Base-by-base conservation (phyloP, 2,797 vertebrate species). In the Catostomus latipinnis region DNA sequence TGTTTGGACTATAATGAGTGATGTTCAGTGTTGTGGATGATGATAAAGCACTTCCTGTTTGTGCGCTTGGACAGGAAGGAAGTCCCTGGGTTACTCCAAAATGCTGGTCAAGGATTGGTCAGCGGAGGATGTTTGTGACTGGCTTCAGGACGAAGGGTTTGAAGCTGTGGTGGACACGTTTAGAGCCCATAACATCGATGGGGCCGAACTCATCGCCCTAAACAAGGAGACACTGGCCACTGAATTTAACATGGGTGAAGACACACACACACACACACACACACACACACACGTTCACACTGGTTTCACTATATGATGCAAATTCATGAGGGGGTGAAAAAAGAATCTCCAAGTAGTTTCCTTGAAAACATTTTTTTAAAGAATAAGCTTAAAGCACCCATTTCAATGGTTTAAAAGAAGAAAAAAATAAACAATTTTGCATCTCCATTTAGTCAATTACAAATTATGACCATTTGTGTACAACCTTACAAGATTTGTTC, bases 221-320 rank as follows among this genome's bases (percentile, higher is more conserved):
- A 95, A 90, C 81, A 96, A 93, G 85, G 95, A 96, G 77, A 94
- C 90, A 2, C 88, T 95, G 79, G 70, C 82, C 45, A 84, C 87
- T n/a, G 95, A 96, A 82, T 91, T 97, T 87, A 95, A 95, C 89
- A 94, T 96, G 8, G 95, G 96, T 97, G 93, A 96, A 94, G 8
- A 60, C 16, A 18, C 16, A 18, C 16, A 18, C 16, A 18, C 16
- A 18, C 16, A 18, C 16, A 58, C 12, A 18, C 16, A 18, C 16
- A 18, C 16, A 18, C 16, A 81, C 70, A 60, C 22, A 22, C 22
- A 22, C 22, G 2, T 2, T 1, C 22, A 34, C 34, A 0, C 2
- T 34, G 34, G 34, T 34, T 34, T 34, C 34, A 34, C 34, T 34
- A 34, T 34, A 34, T 34, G 1, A 34, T 34, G 34, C 34, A 34